phyloP scores from a whole-genome alignment of 2,888 invertebrate species.

The Eupithecia exiguata region DNA sequence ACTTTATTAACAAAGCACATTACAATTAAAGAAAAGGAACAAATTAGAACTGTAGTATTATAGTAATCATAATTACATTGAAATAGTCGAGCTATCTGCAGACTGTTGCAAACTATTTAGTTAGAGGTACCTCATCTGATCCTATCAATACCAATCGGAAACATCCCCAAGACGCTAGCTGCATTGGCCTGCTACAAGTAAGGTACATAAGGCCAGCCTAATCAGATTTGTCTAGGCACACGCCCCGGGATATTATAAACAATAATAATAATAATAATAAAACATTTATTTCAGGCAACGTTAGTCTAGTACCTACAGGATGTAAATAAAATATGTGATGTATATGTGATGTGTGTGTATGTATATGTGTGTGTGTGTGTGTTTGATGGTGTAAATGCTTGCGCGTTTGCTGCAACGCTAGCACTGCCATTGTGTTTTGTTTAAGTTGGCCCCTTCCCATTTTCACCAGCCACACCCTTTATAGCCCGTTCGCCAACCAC shows the following conservation, averaged over 20 bases:
- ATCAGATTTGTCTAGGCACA: background rate
- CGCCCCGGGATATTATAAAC: background rate
- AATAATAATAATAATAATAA: too few species aligned
- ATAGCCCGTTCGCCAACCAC: slow-evolving; percentile 51
- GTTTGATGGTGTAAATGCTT: too few species aligned
- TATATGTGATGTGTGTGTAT: too few species aligned
- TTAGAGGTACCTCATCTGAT: background rate
- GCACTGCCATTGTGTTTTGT: slow-evolving; percentile 9
- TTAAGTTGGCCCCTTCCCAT: slow-evolving; percentile 45
- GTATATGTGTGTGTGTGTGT: too few species aligned
- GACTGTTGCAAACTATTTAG: background rate
- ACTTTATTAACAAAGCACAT: background rate
- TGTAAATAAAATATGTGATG: too few species aligned
- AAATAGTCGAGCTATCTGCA: background rate
- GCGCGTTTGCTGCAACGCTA: slow-evolving; percentile 1
- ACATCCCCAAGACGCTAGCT: background rate
- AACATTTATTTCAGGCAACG: too few species aligned
- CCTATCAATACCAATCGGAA: background rate
- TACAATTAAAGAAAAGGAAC: background rate
- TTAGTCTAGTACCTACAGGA: too few species aligned
- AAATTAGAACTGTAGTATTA: background rate
- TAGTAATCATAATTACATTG: background rate
- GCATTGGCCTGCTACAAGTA: background rate
- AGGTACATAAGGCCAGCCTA: background rate
- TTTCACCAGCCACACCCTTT: slow-evolving; percentile 57